Evolutionary conservation across 2,888 invertebrate species (phyloP), one percentile per base, ranked within the genome.

Genomic region (Miltochrista miniata): DNA sequence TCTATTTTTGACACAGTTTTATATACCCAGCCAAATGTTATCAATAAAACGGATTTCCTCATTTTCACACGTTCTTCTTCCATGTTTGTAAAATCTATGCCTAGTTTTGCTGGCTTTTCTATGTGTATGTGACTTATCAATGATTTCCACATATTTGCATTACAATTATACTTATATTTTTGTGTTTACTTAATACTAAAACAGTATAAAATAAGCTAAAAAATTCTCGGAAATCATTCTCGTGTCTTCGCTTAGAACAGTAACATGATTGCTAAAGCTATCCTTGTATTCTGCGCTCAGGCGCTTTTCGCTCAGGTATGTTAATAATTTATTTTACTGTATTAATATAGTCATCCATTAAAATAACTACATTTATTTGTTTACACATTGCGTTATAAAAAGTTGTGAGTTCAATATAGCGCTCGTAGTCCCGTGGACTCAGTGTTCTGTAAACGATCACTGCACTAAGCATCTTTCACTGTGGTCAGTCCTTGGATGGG

Each of bases 251-350:
- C 13, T 39, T 15, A 11, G 45, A 51, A 54, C 43, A 41, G 30
- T 48, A 70, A 56, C 53, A 79, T 76, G 76, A 68, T 70, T 56
- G 36, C 66, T 45, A 70, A 74, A 45, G 56, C 66, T 11, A 53
- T 76, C 45, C 40, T 74, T 15, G 41, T 74, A 2, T 41, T 78
- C 45, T 74, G 70, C 67, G 45, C 67, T 54, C 70, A 74, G 54
- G 72, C 67, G 42, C 48, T 53, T 37, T 37, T 51, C 14, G 34
- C 54, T 11, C 45, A 57, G 57, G 57, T 54, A 38, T 40, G 36
- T 36, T 45, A 41, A 14, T 36, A 30, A 24, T 4, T 0, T 24
- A 45, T n/a, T n/a, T 13, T 38, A 7, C 8, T 7, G 5, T 30
- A 30, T 7, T 8, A 7, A 30, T 30, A 8, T 30, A 30, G 30